These are phyloP conservation scores for Helogale parvula DNA, from an alignment of 2,113 vertebrate species.

Conservation along the genomic window DNA sequence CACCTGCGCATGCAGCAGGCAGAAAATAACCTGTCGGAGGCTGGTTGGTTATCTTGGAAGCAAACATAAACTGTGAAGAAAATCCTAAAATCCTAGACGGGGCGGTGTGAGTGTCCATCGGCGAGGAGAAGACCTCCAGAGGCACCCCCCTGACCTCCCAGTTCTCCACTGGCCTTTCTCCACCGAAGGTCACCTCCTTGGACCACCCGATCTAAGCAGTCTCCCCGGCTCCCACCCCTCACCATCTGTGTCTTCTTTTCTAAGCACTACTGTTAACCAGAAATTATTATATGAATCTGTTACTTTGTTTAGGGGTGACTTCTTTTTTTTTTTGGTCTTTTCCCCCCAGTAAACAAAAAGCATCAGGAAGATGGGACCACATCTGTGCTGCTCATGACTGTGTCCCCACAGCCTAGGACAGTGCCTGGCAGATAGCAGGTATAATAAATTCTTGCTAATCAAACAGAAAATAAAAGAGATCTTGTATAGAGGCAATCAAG, in stretches of 20 bases:
- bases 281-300: not conserved
- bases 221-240: not conserved
- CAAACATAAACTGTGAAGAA: not conserved
- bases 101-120: fast-evolving
- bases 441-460: not conserved
- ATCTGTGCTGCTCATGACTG: not conserved
- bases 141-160: fast-evolving
- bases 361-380: not conserved
- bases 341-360: not conserved
- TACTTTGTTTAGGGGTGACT: not conserved
- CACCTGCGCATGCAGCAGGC: not conserved
- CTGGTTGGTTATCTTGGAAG: not conserved
- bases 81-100: not conserved
- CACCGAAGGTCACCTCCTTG: not conserved
- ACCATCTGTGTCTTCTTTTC: not conserved
- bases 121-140: not conserved
- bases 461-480: not conserved
- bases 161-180: not conserved
- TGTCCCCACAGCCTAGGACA: not conserved
- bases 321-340: not conserved
- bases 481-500: not conserved
- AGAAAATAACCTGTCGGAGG: fast-evolving
- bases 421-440: not conserved
- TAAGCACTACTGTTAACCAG: not conserved
- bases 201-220: not conserved